Evolutionary conservation across 2,113 vertebrate genomes (phyloP), one percentile per base, ranked within the genome.

Genomic region (Silurus glanis): DNA sequence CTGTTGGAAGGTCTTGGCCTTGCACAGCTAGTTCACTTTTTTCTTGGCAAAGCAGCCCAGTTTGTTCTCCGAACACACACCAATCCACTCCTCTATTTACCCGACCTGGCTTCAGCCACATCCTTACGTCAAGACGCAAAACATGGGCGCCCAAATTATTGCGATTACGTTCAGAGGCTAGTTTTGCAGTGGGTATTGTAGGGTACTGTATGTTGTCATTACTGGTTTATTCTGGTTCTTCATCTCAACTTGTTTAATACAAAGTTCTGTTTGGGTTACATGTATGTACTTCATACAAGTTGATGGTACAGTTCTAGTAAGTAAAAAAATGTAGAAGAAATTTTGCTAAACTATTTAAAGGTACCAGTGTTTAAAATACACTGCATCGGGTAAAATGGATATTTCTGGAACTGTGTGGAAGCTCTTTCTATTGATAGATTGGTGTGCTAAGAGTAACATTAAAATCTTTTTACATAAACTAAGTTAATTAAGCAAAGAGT

Each of bases 121-220:
- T 93, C 94, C 94, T 93, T 93, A 93, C 92, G 92, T 92, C 92
- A 91, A 92, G 90, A 89, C 16, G 90, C 86, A 86, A 93, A 91
- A 93, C 91, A 87, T 92, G 87, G 91, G 90, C 88, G 89, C 90
- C 94, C 93, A 93, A 93, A 93, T 95, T 93, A 94, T 92, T 91
- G 91, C 92, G 93, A 94, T 94, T 93, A 92, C 93, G 92, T 92
- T 91, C 91, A 83, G 86, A 83, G 90, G 90, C 87, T 91, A 91
- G 91, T 91, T 88, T 91, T 83, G 80, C 75, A 75, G 90, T 90
- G 87, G 92, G 93, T 93, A 93, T 58, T 90, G 89, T 91, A 92
- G 91, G 92, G 90, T 90, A 37, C 37, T 37, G 37, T 37, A 92
- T 88, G 92, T 90, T 58, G 84, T 86, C 83, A 74, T 75, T 86